These are phyloP conservation scores for Agrilus planipennis DNA, from an alignment of 1,140 invertebrate species.

Conservation along the genomic window DNA sequence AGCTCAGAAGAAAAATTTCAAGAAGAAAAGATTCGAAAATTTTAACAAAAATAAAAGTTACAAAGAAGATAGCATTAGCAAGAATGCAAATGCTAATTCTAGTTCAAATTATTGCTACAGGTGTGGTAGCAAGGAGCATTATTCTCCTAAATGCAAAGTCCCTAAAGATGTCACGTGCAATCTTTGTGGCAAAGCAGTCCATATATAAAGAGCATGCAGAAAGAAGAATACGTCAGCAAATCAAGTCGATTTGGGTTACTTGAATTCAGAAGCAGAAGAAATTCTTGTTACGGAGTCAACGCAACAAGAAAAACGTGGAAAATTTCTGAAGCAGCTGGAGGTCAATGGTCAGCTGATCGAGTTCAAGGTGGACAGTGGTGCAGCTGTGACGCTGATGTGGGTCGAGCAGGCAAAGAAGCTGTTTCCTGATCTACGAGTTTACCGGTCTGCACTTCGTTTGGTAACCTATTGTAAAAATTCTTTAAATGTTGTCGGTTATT, in stretches of 20 bases:
- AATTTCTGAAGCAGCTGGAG: conserved; percentile 6
- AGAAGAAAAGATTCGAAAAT: too few relatives aligned
- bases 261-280: too few relatives aligned
- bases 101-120: neutral
- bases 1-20: too few relatives aligned
- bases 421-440: conserved; percentile 1
- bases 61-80: neutral
- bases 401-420: neutral
- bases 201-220: too few relatives aligned
- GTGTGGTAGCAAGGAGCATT: neutral
- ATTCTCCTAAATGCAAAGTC: neutral
- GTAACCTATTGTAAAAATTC: neutral
- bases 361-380: conserved; percentile 2
- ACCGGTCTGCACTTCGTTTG: neutral
- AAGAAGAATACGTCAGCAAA: too few relatives aligned
- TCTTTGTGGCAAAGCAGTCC: too few relatives aligned
- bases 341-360: conserved; percentile 7
- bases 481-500: neutral
- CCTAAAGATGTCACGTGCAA: neutral
- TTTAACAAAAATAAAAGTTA: too few relatives aligned
- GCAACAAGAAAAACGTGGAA: neutral
- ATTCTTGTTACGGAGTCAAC: neutral
- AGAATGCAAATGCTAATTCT: neutral
- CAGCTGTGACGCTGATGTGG: conserved; percentile 1
- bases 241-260: too few relatives aligned